Percentiles rank a stretch among this genome's conserved stretches.
Conservation (phyloP, 2,113 vertebrate species). For the Hydrochoerus hydrochaeris region DNA sequence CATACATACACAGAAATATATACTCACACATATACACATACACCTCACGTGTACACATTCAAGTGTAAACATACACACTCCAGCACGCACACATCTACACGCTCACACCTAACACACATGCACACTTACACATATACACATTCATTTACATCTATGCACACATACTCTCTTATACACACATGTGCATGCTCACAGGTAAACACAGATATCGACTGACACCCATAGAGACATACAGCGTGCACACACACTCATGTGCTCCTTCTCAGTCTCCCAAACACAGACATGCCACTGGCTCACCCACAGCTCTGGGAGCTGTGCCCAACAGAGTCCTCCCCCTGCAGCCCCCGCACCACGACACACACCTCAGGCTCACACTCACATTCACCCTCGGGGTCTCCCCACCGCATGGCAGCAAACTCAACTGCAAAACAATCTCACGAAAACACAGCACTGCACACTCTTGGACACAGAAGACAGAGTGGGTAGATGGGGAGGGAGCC, state of each 20-base stretch:
- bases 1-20: not conserved
- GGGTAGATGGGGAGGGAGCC: not conserved
- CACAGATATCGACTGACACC: too few species aligned
- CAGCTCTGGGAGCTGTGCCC: not conserved
- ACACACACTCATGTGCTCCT: not conserved
- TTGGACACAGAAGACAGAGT: not conserved
- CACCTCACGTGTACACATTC: not conserved
- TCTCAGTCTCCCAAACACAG: not conserved
- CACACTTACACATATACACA: not conserved
- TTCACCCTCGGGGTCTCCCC: not conserved
- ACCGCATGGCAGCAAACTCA: not conserved
- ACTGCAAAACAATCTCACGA: not conserved
- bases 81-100: too few species aligned
- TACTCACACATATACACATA: not conserved
- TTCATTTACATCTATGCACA: not conserved
- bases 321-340: not conserved
- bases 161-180: not conserved
- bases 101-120: too few species aligned
- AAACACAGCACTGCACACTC: not conserved
- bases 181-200: not conserved
- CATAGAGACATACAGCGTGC: not conserved
- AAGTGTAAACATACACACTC: not conserved
- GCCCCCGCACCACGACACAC: not conserved
- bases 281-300: not conserved
- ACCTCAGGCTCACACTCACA: not conserved